phyloP scores from a whole-genome alignment of 2,888 invertebrate genomes.

The Stratiomys singularior region DNA sequence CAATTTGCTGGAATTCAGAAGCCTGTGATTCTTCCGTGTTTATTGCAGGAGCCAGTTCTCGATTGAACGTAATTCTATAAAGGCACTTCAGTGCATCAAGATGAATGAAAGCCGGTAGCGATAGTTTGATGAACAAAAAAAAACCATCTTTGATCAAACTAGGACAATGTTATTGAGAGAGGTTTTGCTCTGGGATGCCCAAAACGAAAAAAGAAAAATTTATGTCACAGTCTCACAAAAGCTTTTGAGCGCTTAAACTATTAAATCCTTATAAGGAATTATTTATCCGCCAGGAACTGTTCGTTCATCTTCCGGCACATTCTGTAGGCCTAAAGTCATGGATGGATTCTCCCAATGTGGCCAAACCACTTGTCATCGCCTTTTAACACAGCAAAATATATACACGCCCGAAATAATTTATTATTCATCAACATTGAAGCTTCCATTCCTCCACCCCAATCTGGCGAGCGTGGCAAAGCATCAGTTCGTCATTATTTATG shows the following conservation, averaged over 20 bases:
- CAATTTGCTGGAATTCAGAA: conserved; percentile 2
- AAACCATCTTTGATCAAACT: no score
- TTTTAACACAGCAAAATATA: conserved; percentile 26
- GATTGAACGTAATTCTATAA: not conserved
- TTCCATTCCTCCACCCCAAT: not conserved
- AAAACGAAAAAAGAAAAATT: no score
- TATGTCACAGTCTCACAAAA: no score
- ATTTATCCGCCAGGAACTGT: no score
- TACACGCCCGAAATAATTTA: conserved; percentile 14
- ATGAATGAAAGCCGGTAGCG: no score
- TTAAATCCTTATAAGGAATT: no score
- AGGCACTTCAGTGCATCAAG: not conserved
- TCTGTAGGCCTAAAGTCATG: not conserved
- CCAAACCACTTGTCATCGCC: conserved; percentile 19
- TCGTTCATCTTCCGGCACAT: not conserved
- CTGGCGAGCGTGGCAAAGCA: not conserved
- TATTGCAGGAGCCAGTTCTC: no score
- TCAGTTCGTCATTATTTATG: conserved; percentile 31
- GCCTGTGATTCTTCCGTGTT: not conserved
- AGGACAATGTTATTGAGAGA: no score
- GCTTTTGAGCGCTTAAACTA: no score
- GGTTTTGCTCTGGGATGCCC: no score
- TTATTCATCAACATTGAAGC: not conserved
- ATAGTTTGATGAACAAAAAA: no score
- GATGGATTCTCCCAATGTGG: not conserved